Base-by-base conservation (phyloP, 2,113 vertebrate genomes). In the Macquaria australasica region DNA sequence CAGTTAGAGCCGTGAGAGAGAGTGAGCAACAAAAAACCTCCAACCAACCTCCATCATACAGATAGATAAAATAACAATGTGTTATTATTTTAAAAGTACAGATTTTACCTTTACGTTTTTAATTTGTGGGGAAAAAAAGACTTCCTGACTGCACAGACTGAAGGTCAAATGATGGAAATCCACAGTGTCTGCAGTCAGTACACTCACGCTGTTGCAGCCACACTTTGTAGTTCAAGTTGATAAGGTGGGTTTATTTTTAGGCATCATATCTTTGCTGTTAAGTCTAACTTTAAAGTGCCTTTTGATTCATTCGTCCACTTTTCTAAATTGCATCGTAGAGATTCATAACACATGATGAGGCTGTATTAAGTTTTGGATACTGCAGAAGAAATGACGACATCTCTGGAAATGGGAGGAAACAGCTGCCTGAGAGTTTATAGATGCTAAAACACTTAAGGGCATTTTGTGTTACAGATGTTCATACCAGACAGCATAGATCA, bases 401-500 rank as follows among this genome's bases (percentile, higher is more conserved):
- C 23, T 78, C 45, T 64, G 31, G 15, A 21, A 50, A 15, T 3
- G 8, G 25, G 43, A 3, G 45, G 4, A 51, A 43, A 73, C 25
- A 64, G 37, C 67, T 79, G 59, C 39, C 48, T 43, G 70, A 55
- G 25, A 41, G 53, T 53, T 82, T 70, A 77, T 2, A 69, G 50
- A 50, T 9, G 34, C 31, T 41, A 12, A 34, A 62, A 28, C 23
- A 31, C 28, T 0, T 1, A 67, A n/a, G 4, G 1, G 15, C 21
- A 21, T 25, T 23, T 55, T 64, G n/a, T n/a, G 8, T 56, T 59
- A 8, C 79, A 85, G 63, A 88, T 72, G 79, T 82, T 56, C 18
- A 79, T 78, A 67, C 70, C 84, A 83, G 51, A 74, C 21, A n/a
- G 10, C 41, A 39, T 2, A 58, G 53, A 53, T 70, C 68, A 86